Conservation (phyloP, 2,113 vertebrate species). For the Ardeotis arabs region DNA sequence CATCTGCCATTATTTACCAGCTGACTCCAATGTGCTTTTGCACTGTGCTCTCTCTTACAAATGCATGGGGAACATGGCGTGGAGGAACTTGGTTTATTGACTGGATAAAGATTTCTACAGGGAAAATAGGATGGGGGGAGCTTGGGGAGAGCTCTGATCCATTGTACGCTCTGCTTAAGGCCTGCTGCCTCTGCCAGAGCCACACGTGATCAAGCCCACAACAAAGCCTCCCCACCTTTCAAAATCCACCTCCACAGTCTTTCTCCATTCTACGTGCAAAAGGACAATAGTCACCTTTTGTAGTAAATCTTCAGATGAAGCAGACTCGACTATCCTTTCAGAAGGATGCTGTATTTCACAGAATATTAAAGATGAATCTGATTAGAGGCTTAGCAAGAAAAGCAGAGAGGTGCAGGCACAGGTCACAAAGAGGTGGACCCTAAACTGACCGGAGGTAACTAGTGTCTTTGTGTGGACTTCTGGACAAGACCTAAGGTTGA, state of each 20-base stretch:
- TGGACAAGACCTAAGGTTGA: background rate
- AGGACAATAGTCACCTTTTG: background rate
- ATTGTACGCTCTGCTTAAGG: background rate
- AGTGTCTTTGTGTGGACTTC: background rate
- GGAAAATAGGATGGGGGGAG: background rate
- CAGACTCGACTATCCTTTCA: background rate
- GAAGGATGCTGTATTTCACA: background rate
- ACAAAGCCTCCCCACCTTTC: background rate
- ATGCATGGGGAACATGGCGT: accelerated
- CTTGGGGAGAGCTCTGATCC: background rate
- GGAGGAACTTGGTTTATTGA: background rate
- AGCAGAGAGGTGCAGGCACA: background rate
- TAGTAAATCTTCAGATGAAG: background rate
- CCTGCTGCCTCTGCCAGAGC: background rate
- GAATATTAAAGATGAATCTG: background rate
- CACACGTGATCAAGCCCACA: background rate
- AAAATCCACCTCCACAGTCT: background rate
- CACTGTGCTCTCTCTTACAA: background rate
- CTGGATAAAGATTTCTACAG: background rate
- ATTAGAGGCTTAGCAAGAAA: background rate
- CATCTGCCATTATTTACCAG: slow-evolving; percentile 11
- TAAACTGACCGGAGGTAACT: background rate
- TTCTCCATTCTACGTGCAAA: background rate
- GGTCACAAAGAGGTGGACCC: background rate
- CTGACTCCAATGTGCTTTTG: background rate